phyloP scores from a whole-genome alignment of 2,113 vertebrate genomes.

The Zosterops hypoxanthus region DNA sequence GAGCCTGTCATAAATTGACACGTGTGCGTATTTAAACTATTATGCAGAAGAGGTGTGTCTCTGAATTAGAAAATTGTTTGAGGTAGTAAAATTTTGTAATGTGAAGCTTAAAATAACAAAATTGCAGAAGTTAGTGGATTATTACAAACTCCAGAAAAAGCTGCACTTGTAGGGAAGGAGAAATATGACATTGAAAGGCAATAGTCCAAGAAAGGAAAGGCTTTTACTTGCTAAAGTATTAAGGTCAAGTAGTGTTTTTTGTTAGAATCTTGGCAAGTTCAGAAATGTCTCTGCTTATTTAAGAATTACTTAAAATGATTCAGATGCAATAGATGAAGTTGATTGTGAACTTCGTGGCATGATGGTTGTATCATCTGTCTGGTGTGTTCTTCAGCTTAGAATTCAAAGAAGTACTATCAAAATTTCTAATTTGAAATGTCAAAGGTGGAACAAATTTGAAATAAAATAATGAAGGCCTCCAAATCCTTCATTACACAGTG shows the following conservation, averaged over 20 bases:
- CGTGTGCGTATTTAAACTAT: background rate
- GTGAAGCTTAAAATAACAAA: background rate
- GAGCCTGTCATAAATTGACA: background rate
- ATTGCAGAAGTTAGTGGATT: background rate
- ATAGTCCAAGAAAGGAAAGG: background rate
- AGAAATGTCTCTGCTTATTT: background rate
- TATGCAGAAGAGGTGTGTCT: background rate
- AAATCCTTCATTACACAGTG: background rate
- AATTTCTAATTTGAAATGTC: background rate
- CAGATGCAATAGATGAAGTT: background rate
- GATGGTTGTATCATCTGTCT: background rate
- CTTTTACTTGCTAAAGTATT: background rate
- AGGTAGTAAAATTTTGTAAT: background rate
- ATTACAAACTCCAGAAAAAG: background rate
- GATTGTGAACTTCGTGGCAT: background rate
- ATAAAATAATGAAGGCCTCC: conserved; percentile 17
- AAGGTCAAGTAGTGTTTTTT: background rate
- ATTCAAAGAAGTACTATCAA: background rate
- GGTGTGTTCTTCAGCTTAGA: background rate
- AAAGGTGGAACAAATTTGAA: background rate
- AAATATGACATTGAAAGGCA: background rate
- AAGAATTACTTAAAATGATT: background rate
- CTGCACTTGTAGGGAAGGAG: background rate
- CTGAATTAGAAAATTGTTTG: background rate
- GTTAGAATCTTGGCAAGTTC: background rate